Base-by-base conservation (phyloP, 2,797 vertebrate species). In the Chiropotes sagulatus region DNA sequence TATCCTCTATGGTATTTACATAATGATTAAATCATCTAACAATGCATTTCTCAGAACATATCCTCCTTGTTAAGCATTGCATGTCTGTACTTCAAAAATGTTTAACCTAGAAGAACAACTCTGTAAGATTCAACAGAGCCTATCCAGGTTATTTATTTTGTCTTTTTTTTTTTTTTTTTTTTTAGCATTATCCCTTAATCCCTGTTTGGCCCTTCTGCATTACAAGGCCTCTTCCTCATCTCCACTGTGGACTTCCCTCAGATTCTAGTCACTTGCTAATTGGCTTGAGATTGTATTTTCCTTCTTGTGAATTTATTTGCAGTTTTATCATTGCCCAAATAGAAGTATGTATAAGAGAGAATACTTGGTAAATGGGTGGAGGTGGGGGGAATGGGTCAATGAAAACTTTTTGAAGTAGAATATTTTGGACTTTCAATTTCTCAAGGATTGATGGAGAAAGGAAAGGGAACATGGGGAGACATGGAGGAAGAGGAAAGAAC, bases 91-190 rank as follows among this genome's bases (percentile, higher is more conserved):
- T 81, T 81, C 14, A 28, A 57, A 78, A 85, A 79, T 36, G 26
- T 84, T 83, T 72, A 50, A 64, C 33, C 44, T 87, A 88, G 70
- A 89, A 89, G 85, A 48, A 1, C 17, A 4, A 28, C 22, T 89
- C 67, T 41, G 14, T 80, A 81, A 83, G 39, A 64, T 41, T 83
- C 50, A 90, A 41, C 11, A 79, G 57, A 80, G 41, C 6, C 57
- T 67, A 10, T 54, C 19, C 22, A 57, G 52, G 5, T 80, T 61
- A 67, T 14, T 22, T 76, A 88, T 72, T 88, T 88, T 76, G 36
- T 57, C 41, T 88, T 54, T 88, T 28, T 83, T 91, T 41, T 33
- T 93, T 88, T 91, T 22, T 54, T 22, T 88, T 93, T 83, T 91
- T 41, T 33, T 28, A 41, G 70, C 11, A 28, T 76, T 70, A 76